Percentiles rank a stretch among this genome's conserved stretches.
Conservation (phyloP, 2,113 vertebrate genomes). For the Pelusios castaneus region DNA sequence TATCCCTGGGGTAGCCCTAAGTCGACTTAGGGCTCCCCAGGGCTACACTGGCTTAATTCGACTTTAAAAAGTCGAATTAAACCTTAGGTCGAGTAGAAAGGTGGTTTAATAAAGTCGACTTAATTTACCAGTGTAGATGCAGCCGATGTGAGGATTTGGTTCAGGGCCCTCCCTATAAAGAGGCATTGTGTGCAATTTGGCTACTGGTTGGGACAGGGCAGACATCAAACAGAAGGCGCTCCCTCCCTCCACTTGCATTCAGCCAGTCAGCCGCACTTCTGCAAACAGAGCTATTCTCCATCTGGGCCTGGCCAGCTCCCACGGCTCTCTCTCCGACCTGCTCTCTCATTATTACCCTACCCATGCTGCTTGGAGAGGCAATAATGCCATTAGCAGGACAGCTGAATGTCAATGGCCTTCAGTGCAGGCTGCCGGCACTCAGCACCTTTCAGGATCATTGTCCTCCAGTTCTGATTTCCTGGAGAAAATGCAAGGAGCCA, state of each 20-base stretch:
- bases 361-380: accelerated
- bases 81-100: no score
- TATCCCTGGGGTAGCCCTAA: no score
- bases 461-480: not conserved
- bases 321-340: not conserved
- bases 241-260: not conserved
- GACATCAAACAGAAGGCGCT: not conserved
- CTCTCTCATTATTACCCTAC: not conserved
- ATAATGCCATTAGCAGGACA: not conserved
- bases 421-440: not conserved
- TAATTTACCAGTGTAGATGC: no score
- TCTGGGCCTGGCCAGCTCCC: accelerated
- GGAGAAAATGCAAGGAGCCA: not conserved
- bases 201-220: not conserved
- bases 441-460: not conserved
- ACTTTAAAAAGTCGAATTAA: no score
- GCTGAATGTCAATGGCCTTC: not conserved
- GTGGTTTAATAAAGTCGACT: no score
- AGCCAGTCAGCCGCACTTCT: not conserved
- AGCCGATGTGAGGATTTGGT: accelerated
- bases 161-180: accelerated
- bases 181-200: not conserved
- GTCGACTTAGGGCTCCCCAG: no score
- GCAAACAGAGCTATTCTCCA: not conserved
- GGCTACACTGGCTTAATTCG: no score